Conservation (phyloP, 2,113 vertebrate genomes). For the Setophaga kirtlandii region DNA sequence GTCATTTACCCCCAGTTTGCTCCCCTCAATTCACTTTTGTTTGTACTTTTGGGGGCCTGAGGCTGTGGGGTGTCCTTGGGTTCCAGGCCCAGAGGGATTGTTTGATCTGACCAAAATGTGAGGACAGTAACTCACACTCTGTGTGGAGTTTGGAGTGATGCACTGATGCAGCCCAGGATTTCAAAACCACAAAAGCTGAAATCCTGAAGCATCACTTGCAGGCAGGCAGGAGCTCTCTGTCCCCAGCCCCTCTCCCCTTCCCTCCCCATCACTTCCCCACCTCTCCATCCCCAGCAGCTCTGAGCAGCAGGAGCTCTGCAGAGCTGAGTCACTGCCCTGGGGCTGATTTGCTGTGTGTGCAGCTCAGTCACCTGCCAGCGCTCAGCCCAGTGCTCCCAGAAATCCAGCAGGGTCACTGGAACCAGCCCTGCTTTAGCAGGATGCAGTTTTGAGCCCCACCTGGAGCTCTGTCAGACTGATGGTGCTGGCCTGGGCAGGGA, state of each 20-base stretch:
- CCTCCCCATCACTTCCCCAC: neutral
- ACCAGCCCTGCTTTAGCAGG: neutral
- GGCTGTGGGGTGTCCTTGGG: fast-evolving
- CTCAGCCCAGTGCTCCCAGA: neutral
- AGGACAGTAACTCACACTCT: too few relatives aligned
- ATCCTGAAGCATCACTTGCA: neutral
- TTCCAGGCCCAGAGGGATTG: fast-evolving
- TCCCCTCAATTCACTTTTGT: neutral
- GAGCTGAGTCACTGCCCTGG: neutral
- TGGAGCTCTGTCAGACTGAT: neutral
- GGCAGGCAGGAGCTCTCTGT: neutral
- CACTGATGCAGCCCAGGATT: neutral
- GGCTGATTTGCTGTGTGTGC: neutral
- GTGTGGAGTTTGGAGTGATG: neutral
- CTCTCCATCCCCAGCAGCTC: neutral
- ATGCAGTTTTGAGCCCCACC: neutral
- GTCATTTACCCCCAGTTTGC: neutral
- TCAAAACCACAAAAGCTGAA: neutral
- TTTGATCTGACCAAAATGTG: neutral
- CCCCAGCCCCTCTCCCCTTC: neutral
- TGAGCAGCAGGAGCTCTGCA: constrained; percentile 16
- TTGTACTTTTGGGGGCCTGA: fast-evolving
- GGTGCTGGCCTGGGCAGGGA: neutral
- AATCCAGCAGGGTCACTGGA: neutral
- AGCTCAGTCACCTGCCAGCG: neutral